These are phyloP conservation scores for Stegodyphus dumicola DNA, from an alignment of 1,140 invertebrate genomes.

Conservation along the genomic window DNA sequence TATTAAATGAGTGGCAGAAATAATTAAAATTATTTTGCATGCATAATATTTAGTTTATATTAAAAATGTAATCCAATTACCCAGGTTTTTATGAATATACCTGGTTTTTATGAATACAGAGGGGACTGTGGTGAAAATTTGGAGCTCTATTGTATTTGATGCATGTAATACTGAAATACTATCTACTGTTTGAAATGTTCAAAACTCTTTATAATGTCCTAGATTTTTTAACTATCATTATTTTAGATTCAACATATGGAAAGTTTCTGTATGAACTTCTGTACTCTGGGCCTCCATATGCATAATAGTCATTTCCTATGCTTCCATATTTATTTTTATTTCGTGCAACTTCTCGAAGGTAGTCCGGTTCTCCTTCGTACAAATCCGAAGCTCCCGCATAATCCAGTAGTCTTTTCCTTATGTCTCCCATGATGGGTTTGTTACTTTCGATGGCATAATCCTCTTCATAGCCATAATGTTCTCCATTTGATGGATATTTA, in stretches of 20 bases:
- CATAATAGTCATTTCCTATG: constrained; percentile 46
- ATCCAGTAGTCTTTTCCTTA: constrained; percentile 42
- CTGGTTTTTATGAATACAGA: too few relatives aligned
- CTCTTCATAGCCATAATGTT: constrained; percentile 26
- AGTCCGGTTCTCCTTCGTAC: constrained; percentile 52
- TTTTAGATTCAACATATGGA: constrained; percentile 47
- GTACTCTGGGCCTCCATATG: constrained; percentile 22
- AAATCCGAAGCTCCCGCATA: constrained; percentile 45
- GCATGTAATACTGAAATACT: too few relatives aligned
- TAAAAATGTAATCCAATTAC: too few relatives aligned
- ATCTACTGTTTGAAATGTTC: too few relatives aligned
- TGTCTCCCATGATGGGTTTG: constrained; percentile 47
- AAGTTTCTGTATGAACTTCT: constrained; percentile 40
- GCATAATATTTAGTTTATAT: too few relatives aligned
- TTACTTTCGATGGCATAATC: constrained; percentile 43
- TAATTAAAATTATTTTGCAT: too few relatives aligned
- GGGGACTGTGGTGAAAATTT: too few relatives aligned
- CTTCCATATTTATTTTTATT: constrained; percentile 49
- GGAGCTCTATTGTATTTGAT: too few relatives aligned
- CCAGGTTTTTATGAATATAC: too few relatives aligned
- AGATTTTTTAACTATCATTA: constrained; percentile 17
- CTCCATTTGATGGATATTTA: not conserved
- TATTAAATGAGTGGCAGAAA: too few relatives aligned
- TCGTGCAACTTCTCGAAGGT: constrained; percentile 26
- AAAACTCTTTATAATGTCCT: not conserved